A percentile compares a stretch with the other conserved stretches of the same genome.
Evolutionary conservation across 2,888 invertebrate species (phyloP).

Genomic region (Trissonchulus latispiculum): DNA sequence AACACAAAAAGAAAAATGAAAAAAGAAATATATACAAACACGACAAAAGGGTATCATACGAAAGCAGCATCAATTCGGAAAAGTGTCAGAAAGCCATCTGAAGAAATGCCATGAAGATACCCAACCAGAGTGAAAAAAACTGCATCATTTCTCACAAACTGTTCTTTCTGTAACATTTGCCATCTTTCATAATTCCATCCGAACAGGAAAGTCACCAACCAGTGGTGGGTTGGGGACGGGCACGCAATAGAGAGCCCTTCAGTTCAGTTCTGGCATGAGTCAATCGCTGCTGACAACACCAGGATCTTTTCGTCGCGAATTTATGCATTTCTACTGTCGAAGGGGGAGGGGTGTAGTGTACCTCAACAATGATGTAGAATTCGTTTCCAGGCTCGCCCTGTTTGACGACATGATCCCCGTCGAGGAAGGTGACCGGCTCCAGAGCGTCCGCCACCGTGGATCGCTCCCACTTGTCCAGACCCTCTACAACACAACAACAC

Average conservation of each 20-base stretch:
- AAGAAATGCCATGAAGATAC: too few relatives aligned
- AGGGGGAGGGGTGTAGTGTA: constrained; percentile 46
- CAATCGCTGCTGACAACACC: too few relatives aligned
- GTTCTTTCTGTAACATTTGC: too few relatives aligned
- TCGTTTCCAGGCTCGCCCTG: constrained; percentile 98
- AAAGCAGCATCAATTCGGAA: not conserved
- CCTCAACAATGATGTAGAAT: constrained; percentile 97
- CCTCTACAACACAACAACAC: constrained; percentile 57
- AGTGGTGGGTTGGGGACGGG: too few relatives aligned
- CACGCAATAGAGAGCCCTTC: too few relatives aligned
- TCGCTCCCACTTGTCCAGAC: constrained; percentile 97
- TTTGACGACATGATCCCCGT: constrained; percentile 87
- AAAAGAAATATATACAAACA: constrained; percentile 1
- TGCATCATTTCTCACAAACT: too few relatives aligned
- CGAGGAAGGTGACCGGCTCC: constrained; percentile 56
- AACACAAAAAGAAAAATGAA: not conserved
- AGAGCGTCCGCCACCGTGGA: constrained; percentile 78
- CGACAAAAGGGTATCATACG: not conserved
- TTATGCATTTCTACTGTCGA: not conserved
- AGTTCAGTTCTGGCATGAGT: too few relatives aligned
- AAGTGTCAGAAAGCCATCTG: too few relatives aligned
- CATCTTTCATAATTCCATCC: too few relatives aligned
- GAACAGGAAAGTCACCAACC: too few relatives aligned
- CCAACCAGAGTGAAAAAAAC: too few relatives aligned
- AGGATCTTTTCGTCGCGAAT: not conserved